Conservation (phyloP, 2,888 invertebrate species). For the Congeria kusceri region DNA sequence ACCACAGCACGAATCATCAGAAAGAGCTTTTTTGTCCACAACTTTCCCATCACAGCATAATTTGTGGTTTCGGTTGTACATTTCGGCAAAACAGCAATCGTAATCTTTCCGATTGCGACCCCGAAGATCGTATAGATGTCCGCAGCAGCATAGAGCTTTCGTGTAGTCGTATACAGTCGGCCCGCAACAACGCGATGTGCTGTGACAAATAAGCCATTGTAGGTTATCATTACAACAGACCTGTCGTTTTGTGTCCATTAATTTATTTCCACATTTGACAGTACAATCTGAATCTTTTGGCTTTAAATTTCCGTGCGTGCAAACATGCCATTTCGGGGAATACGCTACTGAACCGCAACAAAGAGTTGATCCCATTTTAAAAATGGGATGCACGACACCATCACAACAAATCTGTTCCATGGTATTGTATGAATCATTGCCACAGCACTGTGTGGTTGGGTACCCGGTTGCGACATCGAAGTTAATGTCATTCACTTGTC, state of each 20-base stretch:
- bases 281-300: constrained; percentile 4
- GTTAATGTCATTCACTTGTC: neutral
- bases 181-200: neutral
- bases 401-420: neutral
- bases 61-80: neutral
- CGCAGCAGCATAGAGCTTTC: neutral
- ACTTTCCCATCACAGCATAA: constrained; percentile 36
- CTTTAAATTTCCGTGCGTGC: neutral
- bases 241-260: neutral
- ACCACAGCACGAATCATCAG: constrained; percentile 40
- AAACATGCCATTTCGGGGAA: neutral
- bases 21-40: constrained; percentile 9
- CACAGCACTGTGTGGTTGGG: neutral
- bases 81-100: constrained; percentile 6
- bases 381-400: neutral
- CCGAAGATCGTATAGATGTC: neutral
- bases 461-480: neutral
- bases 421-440: neutral
- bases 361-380: neutral
- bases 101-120: neutral
- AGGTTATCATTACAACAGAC: constrained; percentile 5
- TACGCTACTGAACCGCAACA: neutral
- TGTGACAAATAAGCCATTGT: neutral
- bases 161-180: neutral
- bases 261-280: neutral